phyloP scores from a whole-genome alignment of 2,113 vertebrate genomes.

The Odocoileus virginianus region DNA sequence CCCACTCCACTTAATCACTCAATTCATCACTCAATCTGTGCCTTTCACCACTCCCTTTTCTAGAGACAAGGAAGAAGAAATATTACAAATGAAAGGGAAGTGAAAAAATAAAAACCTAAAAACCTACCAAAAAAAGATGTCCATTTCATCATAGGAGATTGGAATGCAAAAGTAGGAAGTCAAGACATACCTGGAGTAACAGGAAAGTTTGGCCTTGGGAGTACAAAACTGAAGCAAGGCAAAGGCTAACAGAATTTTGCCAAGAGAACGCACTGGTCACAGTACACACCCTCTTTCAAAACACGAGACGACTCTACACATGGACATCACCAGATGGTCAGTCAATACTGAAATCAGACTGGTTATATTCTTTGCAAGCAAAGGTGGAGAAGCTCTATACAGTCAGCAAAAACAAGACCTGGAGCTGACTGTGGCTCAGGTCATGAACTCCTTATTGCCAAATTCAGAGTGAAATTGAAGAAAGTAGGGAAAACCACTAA shows the following conservation, averaged over 20 bases:
- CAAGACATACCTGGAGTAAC: background rate
- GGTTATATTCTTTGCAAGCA: background rate
- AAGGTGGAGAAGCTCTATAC: background rate
- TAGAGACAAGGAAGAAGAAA: background rate
- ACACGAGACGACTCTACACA: background rate
- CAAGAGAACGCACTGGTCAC: background rate
- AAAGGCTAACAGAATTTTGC: background rate
- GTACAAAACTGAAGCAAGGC: background rate
- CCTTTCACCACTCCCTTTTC: background rate
- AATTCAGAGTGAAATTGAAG: background rate
- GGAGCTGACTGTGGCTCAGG: background rate
- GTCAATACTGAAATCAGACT: background rate
- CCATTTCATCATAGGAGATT: background rate
- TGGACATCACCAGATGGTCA: background rate
- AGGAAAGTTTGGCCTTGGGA: background rate
- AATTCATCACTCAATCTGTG: background rate
- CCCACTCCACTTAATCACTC: background rate
- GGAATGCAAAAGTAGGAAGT: background rate
- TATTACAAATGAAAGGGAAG: background rate
- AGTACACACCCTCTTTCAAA: background rate
- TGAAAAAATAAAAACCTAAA: background rate
- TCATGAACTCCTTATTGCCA: background rate
- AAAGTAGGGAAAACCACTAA: background rate
- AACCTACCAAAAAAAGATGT: background rate
- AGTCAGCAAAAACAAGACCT: background rate